Base-by-base conservation (phyloP, 2,888 invertebrate genomes). In the Thelaira solivaga region DNA sequence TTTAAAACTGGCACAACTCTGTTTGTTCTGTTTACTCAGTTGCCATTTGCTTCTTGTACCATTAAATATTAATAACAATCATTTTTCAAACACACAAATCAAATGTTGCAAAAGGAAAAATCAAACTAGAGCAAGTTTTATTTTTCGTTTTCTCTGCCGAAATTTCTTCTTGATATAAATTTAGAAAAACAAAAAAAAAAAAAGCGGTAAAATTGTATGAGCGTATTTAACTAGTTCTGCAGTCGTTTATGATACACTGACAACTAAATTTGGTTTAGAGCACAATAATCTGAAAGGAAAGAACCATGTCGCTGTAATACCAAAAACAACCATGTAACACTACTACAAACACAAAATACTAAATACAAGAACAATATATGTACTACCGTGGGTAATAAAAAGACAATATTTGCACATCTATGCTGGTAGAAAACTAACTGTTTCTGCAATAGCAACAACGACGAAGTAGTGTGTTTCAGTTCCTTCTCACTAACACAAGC, bases 221-320 rank as follows among this genome's bases (percentile, higher is more conserved):
- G 31, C 43, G 39, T 29, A 26, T 39, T 53, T 39, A 13, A 64
- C 13, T 67, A 67, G 18, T 71, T 77, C 86, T 84, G 82, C 84
- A 85, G 83, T 82, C 84, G 84, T 83, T 86, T 85, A 84, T 83
- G 84, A 84, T 83, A 84, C 83, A 86, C 84, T 83, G 82, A 85
- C 86, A 85, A 85, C 86, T 85, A 84, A 85, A 77, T 57, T 57
- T 29, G 26, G 31, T 57, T 49, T 49, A 62, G 34, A 51, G 34
- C 24, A 34, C 49, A 39, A 34, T 43, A 51, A 53, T 36, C 62
- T 55, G 13, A 20, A 45, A 43, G 36, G 16, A 7, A 13, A 1
- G 20, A n/a, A 39, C n/a, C 8, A 26, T 43, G n/a, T n/a, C 34
- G 43, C 26, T 36, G 49, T 36, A 43, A 31, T 31, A 53, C 16